Evolutionary conservation across 2,113 vertebrate genomes (phyloP).

Genomic region (Hystrix cristata): DNA sequence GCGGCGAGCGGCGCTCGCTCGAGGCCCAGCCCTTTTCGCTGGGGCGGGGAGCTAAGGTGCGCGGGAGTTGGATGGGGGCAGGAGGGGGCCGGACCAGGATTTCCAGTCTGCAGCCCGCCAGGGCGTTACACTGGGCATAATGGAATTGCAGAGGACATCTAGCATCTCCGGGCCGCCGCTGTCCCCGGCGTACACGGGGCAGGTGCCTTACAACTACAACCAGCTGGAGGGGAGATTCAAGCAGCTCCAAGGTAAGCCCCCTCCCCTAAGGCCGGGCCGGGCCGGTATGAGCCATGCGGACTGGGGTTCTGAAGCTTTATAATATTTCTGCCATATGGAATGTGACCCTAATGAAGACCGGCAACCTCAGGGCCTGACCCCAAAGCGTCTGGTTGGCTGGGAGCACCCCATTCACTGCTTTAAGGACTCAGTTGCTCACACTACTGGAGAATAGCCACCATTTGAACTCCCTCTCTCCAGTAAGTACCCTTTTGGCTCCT

Average conservation of each 20-base stretch:
- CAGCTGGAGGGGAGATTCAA: conserved; percentile 97
- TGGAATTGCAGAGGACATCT: conserved; percentile 94
- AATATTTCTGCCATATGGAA: conserved; percentile 65
- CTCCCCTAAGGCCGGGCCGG: background rate
- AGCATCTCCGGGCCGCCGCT: conserved; percentile 90
- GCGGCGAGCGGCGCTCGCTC: conserved; percentile 77
- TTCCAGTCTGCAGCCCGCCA: conserved; percentile 78
- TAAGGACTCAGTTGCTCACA: background rate
- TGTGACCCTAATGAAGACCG: conserved; percentile 12
- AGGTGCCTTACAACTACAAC: conserved; percentile 93
- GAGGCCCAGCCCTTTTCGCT: conserved; percentile 62
- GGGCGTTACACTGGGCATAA: conserved; percentile 80
- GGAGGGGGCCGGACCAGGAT: conserved; percentile 76
- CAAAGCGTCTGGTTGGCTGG: conserved; percentile 25
- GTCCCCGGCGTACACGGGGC: conserved; percentile 90
- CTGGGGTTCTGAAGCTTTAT: background rate
- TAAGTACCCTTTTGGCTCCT: background rate
- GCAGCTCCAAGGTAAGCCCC: conserved; percentile 96
- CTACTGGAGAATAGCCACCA: conserved; percentile 17
- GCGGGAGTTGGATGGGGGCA: conserved; percentile 85
- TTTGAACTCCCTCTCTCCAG: background rate
- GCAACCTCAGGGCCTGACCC: background rate
- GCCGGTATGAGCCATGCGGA: background rate
- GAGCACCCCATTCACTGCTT: background rate
- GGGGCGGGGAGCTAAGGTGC: conserved; percentile 65